Evolutionary conservation across 2,797 vertebrate species (phyloP), one percentile per base, ranked within the genome.

Genomic region (Chelon labrosus): DNA sequence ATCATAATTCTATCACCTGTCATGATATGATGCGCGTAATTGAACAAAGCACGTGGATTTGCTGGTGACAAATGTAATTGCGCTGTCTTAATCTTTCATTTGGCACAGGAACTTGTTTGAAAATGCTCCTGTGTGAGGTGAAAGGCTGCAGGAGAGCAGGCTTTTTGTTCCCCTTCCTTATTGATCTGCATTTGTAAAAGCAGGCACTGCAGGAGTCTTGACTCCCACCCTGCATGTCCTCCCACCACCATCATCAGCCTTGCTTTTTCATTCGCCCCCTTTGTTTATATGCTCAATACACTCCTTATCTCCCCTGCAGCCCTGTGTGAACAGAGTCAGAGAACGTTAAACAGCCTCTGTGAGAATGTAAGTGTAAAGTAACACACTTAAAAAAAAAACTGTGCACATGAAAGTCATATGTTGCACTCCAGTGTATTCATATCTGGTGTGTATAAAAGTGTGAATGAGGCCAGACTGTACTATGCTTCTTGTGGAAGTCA

Each of bases 401-500:
- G 13, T 46, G n/a, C 42, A 12, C 72, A 35, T 67, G 64, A 73
- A 19, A 14, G 22, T 49, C 37, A 51, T 64, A 51, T 66, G 65
- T 75, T 73, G 47, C 53, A 65, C 54, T 71, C 4, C 50, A 65
- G 44, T 69, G 51, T 50, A 46, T 75, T 38, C 3, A 57, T 41
- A 54, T 70, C 59, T 80, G 73, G 55, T 44, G 64, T 4, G 49
- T 75, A 37, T 65, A 68, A 49, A 71, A 14, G 5, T 82, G 50
- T 72, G 46, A 39, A 27, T 37, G 25, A 35, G 19, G 22, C 16
- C 5, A 17, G 22, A 47, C 42, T 75, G 64, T 50, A 70, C 50
- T 93, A 88, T 93, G 92, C 95, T 95, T 95, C 95, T 92, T 85
- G 90, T 94, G 83, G 95, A 95, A 95, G 95, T 88, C 12, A 9